Percentiles rank a stretch among this genome's conserved stretches.
phyloP scores from a whole-genome alignment of 2,888 invertebrate genomes.

The Ceraclea dissimilis region DNA sequence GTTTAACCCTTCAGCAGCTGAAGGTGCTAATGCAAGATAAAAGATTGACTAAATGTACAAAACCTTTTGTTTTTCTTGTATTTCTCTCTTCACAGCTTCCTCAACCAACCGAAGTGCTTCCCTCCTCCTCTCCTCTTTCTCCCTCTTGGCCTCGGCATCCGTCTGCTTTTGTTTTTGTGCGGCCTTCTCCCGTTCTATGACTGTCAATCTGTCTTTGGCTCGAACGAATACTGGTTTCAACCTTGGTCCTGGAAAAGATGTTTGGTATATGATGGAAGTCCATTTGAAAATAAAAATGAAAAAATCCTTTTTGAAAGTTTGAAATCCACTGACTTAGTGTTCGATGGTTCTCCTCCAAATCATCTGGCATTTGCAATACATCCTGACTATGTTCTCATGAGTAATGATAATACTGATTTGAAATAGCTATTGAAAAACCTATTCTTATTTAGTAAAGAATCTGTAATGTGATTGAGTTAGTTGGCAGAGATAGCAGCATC shows the following conservation, averaged over 20 bases:
- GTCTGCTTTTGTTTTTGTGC: conserved; percentile 74
- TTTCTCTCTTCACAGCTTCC: conserved; percentile 79
- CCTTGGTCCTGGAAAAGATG: conserved; percentile 62
- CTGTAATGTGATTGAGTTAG: no score
- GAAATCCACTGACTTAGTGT: neutral
- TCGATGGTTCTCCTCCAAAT: no score
- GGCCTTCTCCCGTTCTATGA: conserved; percentile 90
- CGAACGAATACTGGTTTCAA: conserved; percentile 92
- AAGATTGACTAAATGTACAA: no score
- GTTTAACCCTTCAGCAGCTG: no score
- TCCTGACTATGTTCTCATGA: no score
- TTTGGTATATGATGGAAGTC: no score
- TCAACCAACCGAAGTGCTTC: conserved; percentile 88
- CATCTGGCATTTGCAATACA: no score
- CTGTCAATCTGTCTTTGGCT: conserved; percentile 88
- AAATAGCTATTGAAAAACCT: no score
- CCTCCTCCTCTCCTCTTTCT: conserved; percentile 80
- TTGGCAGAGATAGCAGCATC: no score
- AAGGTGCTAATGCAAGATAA: no score
- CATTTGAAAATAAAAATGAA: neutral
- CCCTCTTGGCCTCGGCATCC: conserved; percentile 74
- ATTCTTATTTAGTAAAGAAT: no score
- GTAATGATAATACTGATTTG: no score
- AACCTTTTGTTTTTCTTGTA: conserved; percentile 52
- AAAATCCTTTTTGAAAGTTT: neutral